Evolutionary conservation across 2,888 invertebrate species (phyloP).

Genomic region (Eumerus sabulonum): DNA sequence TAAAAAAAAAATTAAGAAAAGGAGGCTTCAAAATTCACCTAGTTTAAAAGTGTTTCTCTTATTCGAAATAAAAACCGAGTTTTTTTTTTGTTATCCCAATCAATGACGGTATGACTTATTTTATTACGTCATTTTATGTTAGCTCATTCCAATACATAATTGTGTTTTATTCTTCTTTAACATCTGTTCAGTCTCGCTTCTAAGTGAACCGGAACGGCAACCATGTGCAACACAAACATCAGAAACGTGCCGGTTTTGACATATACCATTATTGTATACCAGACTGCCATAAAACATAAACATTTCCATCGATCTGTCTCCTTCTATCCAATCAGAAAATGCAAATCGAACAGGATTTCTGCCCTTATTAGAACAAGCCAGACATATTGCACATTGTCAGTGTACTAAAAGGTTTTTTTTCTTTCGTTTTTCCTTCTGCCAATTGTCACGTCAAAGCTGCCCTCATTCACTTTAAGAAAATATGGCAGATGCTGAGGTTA

Average conservation of each 20-base stretch:
- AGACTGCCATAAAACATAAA: conserved; percentile 43
- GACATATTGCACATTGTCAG: background rate
- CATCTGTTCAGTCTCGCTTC: background rate
- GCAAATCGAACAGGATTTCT: background rate
- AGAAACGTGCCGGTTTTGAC: conserved; percentile 41
- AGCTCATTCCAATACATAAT: too few relatives aligned
- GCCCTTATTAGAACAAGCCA: conserved; percentile 16
- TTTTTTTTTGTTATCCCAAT: too few relatives aligned
- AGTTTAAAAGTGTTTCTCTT: too few relatives aligned
- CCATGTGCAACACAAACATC: too few relatives aligned
- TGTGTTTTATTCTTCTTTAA: background rate
- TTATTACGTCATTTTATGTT: too few relatives aligned
- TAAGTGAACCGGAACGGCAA: background rate
- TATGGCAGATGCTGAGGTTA: conserved; percentile 73
- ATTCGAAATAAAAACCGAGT: too few relatives aligned
- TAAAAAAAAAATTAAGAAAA: too few relatives aligned
- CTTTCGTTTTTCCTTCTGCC: conserved; percentile 33
- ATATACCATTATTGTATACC: too few relatives aligned
- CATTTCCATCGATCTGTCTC: background rate
- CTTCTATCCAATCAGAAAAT: background rate
- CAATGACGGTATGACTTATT: too few relatives aligned
- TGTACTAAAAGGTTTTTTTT: background rate
- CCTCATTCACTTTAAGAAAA: conserved; percentile 47
- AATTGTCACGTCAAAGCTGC: conserved; percentile 65
- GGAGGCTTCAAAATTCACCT: too few relatives aligned